Percentiles rank a stretch among this genome's conserved stretches.
Evolutionary conservation across 1,140 invertebrate genomes (phyloP).

Genomic region (Prorops nasuta): DNA sequence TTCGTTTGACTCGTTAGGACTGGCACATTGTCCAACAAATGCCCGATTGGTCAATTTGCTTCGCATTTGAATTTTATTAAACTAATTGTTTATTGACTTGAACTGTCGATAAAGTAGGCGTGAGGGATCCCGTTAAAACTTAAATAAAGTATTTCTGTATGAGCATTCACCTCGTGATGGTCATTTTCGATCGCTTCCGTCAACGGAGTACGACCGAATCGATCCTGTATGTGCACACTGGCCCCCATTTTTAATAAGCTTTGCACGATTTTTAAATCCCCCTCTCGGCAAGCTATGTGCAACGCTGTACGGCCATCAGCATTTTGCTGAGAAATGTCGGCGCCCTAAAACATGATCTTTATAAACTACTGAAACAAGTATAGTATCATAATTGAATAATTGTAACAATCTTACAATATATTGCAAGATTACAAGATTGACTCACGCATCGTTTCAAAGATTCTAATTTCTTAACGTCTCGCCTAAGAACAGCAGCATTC

Average conservation of each 20-base stretch:
- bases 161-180: slow-evolving; percentile 61
- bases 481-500: slow-evolving; percentile 69
- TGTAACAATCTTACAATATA: neutral
- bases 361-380: no score
- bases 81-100: no score
- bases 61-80: no score
- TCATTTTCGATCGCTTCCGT: slow-evolving; percentile 65
- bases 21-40: no score
- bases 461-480: slow-evolving; percentile 61
- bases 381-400: neutral
- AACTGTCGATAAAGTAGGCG: no score
- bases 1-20: no score
- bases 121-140: no score
- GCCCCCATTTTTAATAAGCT: slow-evolving; percentile 79
- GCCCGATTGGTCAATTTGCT: no score
- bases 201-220: slow-evolving; percentile 62
- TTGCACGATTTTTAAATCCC: slow-evolving; percentile 68
- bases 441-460: slow-evolving; percentile 56
- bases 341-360: slow-evolving; percentile 57
- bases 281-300: slow-evolving; percentile 76
- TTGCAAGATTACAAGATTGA: slow-evolving; percentile 12
- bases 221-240: slow-evolving; percentile 77
- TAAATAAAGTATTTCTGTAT: no score
- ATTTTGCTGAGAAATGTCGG: slow-evolving; percentile 74
- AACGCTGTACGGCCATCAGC: slow-evolving; percentile 78